Conservation (phyloP, 2,113 vertebrate genomes). For the Stegostoma tigrinum region DNA sequence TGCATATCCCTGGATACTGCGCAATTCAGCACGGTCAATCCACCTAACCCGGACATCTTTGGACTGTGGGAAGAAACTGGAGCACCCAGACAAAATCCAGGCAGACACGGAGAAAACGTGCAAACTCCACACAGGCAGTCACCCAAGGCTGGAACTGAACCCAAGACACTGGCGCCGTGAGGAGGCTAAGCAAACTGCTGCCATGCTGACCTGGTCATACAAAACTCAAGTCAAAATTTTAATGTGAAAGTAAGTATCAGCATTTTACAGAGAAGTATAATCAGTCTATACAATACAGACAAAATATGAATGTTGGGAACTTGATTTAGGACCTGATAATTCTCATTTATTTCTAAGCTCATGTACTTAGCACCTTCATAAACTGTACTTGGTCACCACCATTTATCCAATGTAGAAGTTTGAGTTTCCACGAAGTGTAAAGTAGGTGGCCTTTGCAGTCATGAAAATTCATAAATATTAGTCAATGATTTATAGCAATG, state of each 20-base stretch:
- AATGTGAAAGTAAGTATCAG: neutral
- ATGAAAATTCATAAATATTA: neutral
- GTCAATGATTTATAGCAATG: slow-evolving; percentile 25
- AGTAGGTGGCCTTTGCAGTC: neutral
- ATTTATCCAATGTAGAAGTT: neutral
- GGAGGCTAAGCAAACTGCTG: neutral
- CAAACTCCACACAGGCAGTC: too few relatives aligned
- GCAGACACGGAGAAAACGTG: too few relatives aligned
- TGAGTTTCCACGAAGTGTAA: too few relatives aligned
- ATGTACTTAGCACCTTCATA: neutral
- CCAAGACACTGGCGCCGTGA: too few relatives aligned
- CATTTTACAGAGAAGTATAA: neutral
- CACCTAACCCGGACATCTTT: too few relatives aligned
- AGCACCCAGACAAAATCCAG: too few relatives aligned
- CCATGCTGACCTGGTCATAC: too few relatives aligned
- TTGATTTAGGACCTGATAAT: neutral
- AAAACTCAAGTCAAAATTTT: neutral
- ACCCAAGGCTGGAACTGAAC: too few relatives aligned
- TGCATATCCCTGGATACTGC: too few relatives aligned
- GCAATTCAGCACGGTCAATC: too few relatives aligned
- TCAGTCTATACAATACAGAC: neutral
- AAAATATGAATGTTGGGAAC: neutral
- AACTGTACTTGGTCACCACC: neutral
- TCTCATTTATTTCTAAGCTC: neutral
- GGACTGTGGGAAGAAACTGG: too few relatives aligned